Conservation (phyloP, 2,113 vertebrate genomes). For the Stegostoma tigrinum region DNA sequence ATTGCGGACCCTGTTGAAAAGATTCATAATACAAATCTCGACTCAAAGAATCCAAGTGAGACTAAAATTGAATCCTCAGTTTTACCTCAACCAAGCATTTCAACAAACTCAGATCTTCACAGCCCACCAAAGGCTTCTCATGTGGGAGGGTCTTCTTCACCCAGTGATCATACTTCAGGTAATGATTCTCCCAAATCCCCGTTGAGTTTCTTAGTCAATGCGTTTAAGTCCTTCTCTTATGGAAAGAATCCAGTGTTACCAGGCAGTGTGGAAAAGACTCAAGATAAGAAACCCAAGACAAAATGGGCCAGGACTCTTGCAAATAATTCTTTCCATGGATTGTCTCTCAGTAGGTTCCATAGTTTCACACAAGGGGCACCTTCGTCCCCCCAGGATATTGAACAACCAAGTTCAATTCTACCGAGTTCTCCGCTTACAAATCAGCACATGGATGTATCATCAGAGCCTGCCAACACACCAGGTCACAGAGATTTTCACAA, state of each 20-base stretch:
- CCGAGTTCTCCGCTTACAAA: not conserved
- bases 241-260: not conserved
- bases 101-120: not conserved
- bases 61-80: not conserved
- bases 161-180: not conserved
- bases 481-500: not conserved
- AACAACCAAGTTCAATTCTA: too few relatives aligned
- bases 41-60: too few relatives aligned
- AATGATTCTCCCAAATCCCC: slow-evolving; percentile 9
- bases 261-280: not conserved
- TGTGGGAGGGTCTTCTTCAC: not conserved
- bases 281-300: slow-evolving; percentile 41
- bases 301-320: slow-evolving; percentile 45
- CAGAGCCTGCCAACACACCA: not conserved
- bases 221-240: not conserved
- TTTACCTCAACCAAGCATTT: not conserved
- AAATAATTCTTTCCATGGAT: slow-evolving; percentile 28
- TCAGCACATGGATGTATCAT: not conserved
- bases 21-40: not conserved
- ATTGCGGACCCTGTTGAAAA: too few relatives aligned
- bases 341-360: not conserved
- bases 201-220: slow-evolving; percentile 1
- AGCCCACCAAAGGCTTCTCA: not conserved
- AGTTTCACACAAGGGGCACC: too few relatives aligned
- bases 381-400: not conserved